A percentile compares a stretch with the other conserved stretches of the same genome.
Evolutionary conservation across 2,113 vertebrate species (phyloP).

Genomic region (Gymnorhina tibicen): DNA sequence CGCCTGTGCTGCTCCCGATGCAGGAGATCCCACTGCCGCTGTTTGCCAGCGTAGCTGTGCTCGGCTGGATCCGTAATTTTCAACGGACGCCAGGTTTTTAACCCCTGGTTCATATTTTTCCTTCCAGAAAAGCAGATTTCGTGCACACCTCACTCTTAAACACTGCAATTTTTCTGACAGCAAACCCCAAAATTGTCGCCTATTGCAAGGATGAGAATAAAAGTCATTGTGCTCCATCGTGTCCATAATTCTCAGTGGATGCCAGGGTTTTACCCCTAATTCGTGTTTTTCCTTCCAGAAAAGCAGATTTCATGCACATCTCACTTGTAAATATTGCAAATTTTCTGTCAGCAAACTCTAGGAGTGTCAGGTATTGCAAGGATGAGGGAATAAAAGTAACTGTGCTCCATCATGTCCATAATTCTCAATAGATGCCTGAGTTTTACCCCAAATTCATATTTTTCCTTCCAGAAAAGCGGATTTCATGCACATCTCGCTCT

Average conservation of each 20-base stretch:
- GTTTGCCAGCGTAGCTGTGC: fast-evolving
- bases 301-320: neutral
- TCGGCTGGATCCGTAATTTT: neutral
- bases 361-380: neutral
- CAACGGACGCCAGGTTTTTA: neutral
- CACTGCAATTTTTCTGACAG: neutral
- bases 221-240: neutral
- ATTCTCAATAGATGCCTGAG: neutral
- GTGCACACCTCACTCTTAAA: neutral
- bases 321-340: fast-evolving
- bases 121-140: too few species aligned
- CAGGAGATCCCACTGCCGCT: neutral
- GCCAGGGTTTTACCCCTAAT: neutral
- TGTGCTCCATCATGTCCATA: fast-evolving
- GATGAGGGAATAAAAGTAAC: neutral
- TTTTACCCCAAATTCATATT: neutral
- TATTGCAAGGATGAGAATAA: neutral
- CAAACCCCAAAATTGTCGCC: neutral
- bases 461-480: neutral
- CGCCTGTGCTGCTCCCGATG: neutral
- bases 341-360: neutral
- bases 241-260: fast-evolving
- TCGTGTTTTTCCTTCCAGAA: neutral
- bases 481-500: neutral
- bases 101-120: neutral